Evolutionary conservation across 2,888 invertebrate species (phyloP).

Genomic region (Tetragnatha montana): DNA sequence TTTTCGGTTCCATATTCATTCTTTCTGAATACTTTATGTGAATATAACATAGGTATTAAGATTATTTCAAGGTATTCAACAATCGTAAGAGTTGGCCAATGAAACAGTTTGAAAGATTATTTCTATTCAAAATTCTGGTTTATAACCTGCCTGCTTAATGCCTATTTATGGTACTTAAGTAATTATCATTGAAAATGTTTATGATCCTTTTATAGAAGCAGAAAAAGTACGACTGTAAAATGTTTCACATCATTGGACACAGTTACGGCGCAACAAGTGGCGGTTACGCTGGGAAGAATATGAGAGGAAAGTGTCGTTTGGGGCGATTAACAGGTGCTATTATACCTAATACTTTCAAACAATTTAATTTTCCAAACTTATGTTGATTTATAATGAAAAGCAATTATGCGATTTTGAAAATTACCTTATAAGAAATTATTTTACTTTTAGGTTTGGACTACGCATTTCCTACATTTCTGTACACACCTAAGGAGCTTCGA

Average conservation of each 20-base stretch:
- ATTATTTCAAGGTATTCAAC: neutral
- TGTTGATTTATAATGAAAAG: no score
- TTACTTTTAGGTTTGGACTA: conserved; percentile 78
- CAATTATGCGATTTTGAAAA: no score
- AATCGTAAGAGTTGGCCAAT: neutral
- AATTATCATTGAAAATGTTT: no score
- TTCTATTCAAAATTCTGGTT: no score
- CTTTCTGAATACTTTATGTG: no score
- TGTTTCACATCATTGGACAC: conserved; percentile 30
- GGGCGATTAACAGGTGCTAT: conserved; percentile 45
- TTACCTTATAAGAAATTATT: neutral
- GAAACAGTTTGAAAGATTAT: neutral
- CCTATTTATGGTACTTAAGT: no score
- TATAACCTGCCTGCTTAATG: no score
- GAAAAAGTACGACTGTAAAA: neutral
- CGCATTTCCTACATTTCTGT: conserved; percentile 93
- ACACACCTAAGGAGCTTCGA: conserved; percentile 86
- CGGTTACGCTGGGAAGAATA: conserved; percentile 10
- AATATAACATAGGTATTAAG: no score
- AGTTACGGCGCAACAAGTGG: conserved; percentile 16
- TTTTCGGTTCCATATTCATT: no score
- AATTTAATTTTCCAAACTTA: no score
- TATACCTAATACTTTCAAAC: neutral
- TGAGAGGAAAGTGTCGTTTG: neutral
- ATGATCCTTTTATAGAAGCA: neutral